Evolutionary conservation across 2,797 vertebrate species (phyloP), one percentile per base, ranked within the genome.

Genomic region (Sebastes variabilis): DNA sequence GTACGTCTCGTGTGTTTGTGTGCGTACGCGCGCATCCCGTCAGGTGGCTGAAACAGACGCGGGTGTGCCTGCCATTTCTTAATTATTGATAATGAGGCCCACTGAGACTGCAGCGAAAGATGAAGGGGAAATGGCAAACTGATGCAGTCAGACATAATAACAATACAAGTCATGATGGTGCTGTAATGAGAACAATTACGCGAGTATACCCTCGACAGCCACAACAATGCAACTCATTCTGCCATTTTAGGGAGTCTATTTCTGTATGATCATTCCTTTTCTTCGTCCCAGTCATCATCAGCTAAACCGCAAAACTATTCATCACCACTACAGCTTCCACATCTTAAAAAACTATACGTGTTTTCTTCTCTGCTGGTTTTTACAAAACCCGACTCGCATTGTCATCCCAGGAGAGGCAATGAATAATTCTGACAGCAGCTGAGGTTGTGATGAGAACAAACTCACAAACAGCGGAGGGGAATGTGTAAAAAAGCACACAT

Each of bases 31-130:
- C 8, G 62, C 62, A 42, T 77, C 78, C 30, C 62, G 60, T 93
- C 90, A 90, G 87, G 91, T 87, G 90, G 87, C 82, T 83, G 84
- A 64, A 79, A 77, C 81, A 92, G 85, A 91, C 76, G 62, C 68
- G 84, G 75, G 83, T 82, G 86, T 74, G 86, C 86, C 82, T 93
- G 91, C 88, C 93, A 91, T 94, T 94, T 94, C 91, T 95, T 94
- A 94, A 95, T 95, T 93, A 94, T 94, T 95, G 90, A 95, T 93
- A 95, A 94, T 89, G 83, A 90, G 82, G 79, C 90, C 94, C 85
- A 70, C 62, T 36, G 93, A 94, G 93, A 91, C 82, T 56, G 75
- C 81, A 75, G 83, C 4, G 72, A 86, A 89, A 90, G 92, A 89
- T 88, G 83, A 90, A 83, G 90, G 87, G 87, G 85, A 93, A 93